Evolutionary conservation across 2,797 vertebrate species (phyloP).

Genomic region (Phyllotis vaccarum): DNA sequence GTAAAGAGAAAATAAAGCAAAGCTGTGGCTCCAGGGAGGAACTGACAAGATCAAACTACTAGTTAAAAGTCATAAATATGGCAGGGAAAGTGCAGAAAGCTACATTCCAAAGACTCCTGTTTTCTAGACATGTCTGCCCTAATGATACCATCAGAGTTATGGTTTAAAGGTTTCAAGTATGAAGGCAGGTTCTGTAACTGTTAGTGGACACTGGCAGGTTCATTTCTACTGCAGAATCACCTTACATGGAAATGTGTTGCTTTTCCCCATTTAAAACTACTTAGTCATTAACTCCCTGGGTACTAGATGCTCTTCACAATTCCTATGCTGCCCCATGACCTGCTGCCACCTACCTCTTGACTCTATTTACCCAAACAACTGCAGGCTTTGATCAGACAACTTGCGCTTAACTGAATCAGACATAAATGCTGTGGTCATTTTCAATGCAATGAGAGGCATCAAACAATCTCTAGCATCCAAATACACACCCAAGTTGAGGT

Average conservation of each 20-base stretch:
- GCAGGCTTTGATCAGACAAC: not conserved
- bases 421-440: not conserved
- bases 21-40: constrained; percentile 86
- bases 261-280: not conserved
- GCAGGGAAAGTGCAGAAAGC: not conserved
- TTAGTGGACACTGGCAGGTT: constrained; percentile 16
- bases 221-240: constrained; percentile 29
- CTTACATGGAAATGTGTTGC: constrained; percentile 49
- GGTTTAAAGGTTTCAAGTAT: constrained; percentile 19
- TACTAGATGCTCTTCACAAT: not conserved
- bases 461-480: not conserved
- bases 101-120: not conserved
- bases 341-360: not conserved
- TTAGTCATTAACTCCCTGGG: not conserved
- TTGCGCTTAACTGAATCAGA: not conserved
- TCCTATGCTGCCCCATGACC: not conserved
- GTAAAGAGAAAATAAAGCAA: constrained; percentile 84
- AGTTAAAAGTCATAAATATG: not conserved
- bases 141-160: not conserved
- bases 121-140: not conserved
- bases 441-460: not conserved
- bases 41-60: accelerated
- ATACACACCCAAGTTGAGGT: not conserved
- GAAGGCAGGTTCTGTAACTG: constrained; percentile 75
- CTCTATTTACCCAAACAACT: not conserved